phyloP scores from a whole-genome alignment of 2,113 vertebrate genomes.

The Crotalus viridis region DNA sequence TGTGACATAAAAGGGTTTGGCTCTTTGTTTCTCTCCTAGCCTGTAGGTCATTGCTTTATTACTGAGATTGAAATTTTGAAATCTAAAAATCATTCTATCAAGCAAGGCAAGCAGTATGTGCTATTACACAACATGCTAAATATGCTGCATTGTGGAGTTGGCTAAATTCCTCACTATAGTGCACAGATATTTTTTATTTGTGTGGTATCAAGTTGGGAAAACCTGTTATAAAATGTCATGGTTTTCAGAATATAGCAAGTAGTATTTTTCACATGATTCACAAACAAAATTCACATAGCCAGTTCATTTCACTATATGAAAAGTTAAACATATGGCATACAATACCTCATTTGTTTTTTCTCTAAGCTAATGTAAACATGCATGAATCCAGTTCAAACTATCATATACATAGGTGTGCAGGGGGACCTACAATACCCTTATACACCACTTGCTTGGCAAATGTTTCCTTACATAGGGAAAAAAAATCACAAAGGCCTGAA shows the following conservation, averaged over 20 bases:
- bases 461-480: background rate
- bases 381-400: background rate
- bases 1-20: constrained; percentile 56
- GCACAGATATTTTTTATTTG: background rate
- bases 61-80: constrained; percentile 45
- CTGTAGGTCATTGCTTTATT: constrained; percentile 61
- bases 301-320: background rate
- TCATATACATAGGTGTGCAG: background rate
- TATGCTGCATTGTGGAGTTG: background rate
- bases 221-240: background rate
- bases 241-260: background rate
- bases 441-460: background rate
- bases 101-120: background rate
- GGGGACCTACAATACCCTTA: background rate
- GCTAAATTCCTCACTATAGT: background rate
- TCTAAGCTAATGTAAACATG: background rate
- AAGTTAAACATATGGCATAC: background rate
- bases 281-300: background rate
- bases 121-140: background rate
- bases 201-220: background rate
- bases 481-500: background rate
- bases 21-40: constrained; percentile 47
- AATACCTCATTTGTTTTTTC: background rate
- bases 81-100: constrained; percentile 31
- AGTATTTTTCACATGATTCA: background rate